phyloP scores from a whole-genome alignment of 2,797 vertebrate species.

The Phrynocephalus vlangalii region DNA sequence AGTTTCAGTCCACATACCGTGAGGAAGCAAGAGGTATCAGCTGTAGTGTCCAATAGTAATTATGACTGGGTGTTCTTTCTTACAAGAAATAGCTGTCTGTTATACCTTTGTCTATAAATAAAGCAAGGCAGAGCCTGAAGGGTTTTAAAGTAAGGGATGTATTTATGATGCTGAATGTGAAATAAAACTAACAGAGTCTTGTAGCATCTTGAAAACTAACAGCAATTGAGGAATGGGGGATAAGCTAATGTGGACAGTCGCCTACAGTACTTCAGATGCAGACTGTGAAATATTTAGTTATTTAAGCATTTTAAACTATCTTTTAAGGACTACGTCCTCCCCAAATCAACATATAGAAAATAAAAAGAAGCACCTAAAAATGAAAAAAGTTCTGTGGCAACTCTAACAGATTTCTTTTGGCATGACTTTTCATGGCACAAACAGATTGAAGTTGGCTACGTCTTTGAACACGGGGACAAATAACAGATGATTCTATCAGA shows the following conservation, averaged over 20 bases:
- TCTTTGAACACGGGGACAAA: no score
- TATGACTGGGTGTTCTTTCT: not conserved
- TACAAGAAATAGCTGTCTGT: not conserved
- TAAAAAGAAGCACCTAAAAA: no score
- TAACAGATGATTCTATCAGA: not conserved
- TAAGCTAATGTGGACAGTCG: no score
- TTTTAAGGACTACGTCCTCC: not conserved
- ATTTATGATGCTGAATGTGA: not conserved
- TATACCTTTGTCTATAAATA: conserved; percentile 1
- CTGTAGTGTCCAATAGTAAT: conserved; percentile 5
- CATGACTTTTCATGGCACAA: no score
- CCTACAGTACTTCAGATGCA: not conserved
- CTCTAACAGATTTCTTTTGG: no score
- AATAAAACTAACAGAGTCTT: not conserved
- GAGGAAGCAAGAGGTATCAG: conserved; percentile 8
- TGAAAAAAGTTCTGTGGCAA: no score
- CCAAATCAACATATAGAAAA: not conserved
- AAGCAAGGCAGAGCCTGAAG: not conserved
- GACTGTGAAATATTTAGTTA: not conserved
- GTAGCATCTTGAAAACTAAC: not conserved
- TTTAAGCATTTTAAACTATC: not conserved
- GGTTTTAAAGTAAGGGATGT: not conserved
- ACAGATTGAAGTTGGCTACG: no score
- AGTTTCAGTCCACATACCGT: not conserved
- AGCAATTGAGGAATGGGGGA: no score